Evolutionary conservation across 2,888 invertebrate genomes (phyloP).

Genomic region (Acronicta aceris): DNA sequence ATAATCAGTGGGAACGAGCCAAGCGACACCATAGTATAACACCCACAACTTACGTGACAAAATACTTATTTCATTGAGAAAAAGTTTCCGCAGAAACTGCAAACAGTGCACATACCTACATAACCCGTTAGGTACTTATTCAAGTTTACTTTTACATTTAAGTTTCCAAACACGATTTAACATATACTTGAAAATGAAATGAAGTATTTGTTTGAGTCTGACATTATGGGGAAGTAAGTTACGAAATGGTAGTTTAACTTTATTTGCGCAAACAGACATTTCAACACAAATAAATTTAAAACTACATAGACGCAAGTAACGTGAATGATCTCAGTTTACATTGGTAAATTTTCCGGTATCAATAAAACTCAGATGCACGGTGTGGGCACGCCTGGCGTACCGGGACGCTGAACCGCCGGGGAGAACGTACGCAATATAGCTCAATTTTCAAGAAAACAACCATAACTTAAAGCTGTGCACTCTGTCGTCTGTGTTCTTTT

Average conservation of each 20-base stretch:
- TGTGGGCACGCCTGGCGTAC: conserved; percentile 50
- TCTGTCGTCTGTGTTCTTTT: conserved; percentile 86
- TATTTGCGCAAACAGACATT: conserved; percentile 39
- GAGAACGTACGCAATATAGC: conserved; percentile 83
- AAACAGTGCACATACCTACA: conserved; percentile 43
- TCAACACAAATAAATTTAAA: conserved; percentile 59
- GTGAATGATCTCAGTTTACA: conserved; percentile 76
- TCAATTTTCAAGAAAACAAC: conserved; percentile 88
- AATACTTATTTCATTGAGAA: conserved; percentile 54
- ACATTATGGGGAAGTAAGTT: conserved; percentile 15
- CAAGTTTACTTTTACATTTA: conserved; percentile 34
- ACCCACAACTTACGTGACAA: conserved; percentile 42
- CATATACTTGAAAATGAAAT: conserved; percentile 34
- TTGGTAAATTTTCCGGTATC: conserved; percentile 74
- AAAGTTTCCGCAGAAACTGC: conserved; percentile 44
- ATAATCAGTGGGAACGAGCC: conserved; percentile 75
- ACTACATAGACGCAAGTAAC: conserved; percentile 66
- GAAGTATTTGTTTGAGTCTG: conserved; percentile 16
- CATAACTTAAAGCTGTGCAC: conserved; percentile 86
- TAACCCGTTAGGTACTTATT: conserved; percentile 40
- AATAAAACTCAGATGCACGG: conserved; percentile 70
- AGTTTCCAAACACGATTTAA: conserved; percentile 31
- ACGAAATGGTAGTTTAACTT: conserved; percentile 13
- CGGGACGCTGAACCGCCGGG: conserved; percentile 65
- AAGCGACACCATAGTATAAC: conserved; percentile 46